Conservation (phyloP, 2,113 vertebrate species). For the Lepisosteus oculatus region DNA sequence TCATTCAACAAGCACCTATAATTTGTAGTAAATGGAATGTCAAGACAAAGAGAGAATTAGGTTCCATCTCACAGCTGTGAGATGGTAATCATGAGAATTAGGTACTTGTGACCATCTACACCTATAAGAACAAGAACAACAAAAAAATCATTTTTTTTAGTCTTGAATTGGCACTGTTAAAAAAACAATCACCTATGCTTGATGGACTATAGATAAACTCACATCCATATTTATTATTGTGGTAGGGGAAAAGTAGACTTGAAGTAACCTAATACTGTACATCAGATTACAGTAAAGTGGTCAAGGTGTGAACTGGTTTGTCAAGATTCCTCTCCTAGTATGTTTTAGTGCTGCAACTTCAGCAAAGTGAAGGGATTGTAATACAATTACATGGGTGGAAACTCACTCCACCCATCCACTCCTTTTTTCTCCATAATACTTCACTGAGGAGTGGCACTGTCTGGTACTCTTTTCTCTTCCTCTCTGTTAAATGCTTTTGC, state of each 20-base stretch:
- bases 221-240: too few species aligned
- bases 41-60: too few species aligned
- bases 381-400: too few species aligned
- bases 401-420: conserved; percentile 12
- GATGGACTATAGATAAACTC: too few species aligned
- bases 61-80: too few species aligned
- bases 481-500: not conserved
- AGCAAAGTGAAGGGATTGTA: too few species aligned
- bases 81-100: not conserved
- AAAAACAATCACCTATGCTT: too few species aligned
- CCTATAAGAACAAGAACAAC: too few species aligned
- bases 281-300: conserved; percentile 6
- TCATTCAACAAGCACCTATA: too few species aligned
- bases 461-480: not conserved
- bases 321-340: conserved; percentile 47
- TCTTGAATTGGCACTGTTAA: too few species aligned
- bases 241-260: not conserved
- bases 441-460: conserved; percentile 34
- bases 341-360: conserved; percentile 27
- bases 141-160: too few species aligned
- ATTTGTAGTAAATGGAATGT: too few species aligned
- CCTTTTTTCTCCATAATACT: conserved; percentile 44
- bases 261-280: not conserved
- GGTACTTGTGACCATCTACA: not conserved
- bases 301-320: conserved; percentile 37